Conservation (phyloP, 2,888 invertebrate genomes). For the Dysmachus trigonus region DNA sequence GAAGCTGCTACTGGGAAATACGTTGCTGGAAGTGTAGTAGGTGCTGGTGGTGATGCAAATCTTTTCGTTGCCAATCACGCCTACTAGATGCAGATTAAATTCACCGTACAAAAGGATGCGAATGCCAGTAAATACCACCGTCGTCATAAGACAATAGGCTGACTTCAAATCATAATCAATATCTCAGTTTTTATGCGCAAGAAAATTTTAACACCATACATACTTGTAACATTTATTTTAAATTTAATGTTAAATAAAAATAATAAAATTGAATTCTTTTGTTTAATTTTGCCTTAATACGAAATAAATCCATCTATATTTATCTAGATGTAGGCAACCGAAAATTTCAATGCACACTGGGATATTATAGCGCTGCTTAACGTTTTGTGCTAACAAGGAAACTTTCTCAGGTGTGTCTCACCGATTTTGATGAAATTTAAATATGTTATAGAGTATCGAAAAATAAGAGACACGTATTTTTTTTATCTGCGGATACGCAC, state of each 20-base stretch:
- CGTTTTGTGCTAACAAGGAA: too few relatives aligned
- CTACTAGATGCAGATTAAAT: slow-evolving; percentile 74
- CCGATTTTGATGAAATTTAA: too few relatives aligned
- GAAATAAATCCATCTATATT: not conserved
- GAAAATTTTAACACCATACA: not conserved
- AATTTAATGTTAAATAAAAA: slow-evolving; percentile 14
- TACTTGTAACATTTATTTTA: not conserved
- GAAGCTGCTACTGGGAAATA: slow-evolving; percentile 92
- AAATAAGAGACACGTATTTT: too few relatives aligned
- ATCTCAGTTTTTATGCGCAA: not conserved
- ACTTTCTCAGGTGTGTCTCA: too few relatives aligned
- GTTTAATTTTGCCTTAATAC: not conserved
- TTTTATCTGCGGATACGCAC: too few relatives aligned
- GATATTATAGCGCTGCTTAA: too few relatives aligned
- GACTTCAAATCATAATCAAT: not conserved
- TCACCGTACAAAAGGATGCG: not conserved
- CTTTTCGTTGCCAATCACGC: slow-evolving; percentile 96
- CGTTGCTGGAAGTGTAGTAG: slow-evolving; percentile 82
- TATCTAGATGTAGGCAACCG: too few relatives aligned
- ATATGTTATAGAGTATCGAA: too few relatives aligned
- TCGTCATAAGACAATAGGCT: not conserved
- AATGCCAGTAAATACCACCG: not conserved
- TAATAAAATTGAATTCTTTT: not conserved
- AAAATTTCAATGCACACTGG: too few relatives aligned
- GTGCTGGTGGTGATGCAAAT: slow-evolving; percentile 86